Conservation (phyloP, 1,140 invertebrate species). For the Phymastichus coffea region DNA sequence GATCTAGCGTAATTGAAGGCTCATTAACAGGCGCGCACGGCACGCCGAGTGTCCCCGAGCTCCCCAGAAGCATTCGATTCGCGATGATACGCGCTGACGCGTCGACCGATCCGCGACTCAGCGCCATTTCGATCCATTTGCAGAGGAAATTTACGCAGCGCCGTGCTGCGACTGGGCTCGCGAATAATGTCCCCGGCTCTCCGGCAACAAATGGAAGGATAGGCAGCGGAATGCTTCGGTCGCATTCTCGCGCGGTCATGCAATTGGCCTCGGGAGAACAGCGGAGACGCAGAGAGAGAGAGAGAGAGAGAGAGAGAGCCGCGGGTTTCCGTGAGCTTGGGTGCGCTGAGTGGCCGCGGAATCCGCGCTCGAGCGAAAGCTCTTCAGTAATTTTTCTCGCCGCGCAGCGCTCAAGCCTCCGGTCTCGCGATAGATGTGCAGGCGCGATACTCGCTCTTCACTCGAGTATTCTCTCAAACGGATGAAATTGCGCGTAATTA, state of each 20-base stretch:
- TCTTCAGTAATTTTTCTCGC: background rate
- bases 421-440: slow-evolving; percentile 1
- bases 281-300: no score
- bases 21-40: slow-evolving; percentile 18
- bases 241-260: no score
- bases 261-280: no score
- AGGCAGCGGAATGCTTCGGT: no score
- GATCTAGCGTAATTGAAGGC: slow-evolving; percentile 25
- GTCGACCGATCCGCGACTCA: background rate
- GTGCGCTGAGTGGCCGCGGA: no score
- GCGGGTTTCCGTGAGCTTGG: no score
- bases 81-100: slow-evolving; percentile 13
- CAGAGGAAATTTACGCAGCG: no score
- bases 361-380: background rate
- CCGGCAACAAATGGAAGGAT: no score
- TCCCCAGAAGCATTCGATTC: slow-evolving; percentile 17
- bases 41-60: background rate
- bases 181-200: no score
- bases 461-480: slow-evolving; percentile 36
- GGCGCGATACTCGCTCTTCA: background rate
- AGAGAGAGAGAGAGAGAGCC: no score
- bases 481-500: slow-evolving; percentile 46
- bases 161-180: no score
- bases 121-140: no score
- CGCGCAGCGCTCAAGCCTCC: background rate